A percentile compares a stretch with the other conserved stretches of the same genome.
Conservation (phyloP, 2,113 vertebrate species). For the Caretta caretta region DNA sequence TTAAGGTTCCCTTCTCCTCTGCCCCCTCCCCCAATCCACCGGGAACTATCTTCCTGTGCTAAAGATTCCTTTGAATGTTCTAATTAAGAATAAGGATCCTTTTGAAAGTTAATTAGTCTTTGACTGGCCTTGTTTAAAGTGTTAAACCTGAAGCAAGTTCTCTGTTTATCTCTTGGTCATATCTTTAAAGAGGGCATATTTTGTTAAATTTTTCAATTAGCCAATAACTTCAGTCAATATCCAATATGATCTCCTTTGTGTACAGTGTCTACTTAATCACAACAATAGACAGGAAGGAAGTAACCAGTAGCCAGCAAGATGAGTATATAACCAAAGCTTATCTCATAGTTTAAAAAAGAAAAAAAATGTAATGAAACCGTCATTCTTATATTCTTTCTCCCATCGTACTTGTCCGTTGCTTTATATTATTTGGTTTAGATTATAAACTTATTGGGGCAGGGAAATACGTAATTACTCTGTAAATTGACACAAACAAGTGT, state of each 20-base stretch:
- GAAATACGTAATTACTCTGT: background rate
- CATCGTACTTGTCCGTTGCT: background rate
- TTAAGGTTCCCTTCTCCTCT: slow-evolving; percentile 21
- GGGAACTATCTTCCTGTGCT: slow-evolving; percentile 30
- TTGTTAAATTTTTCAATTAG: slow-evolving; percentile 21
- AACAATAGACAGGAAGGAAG: background rate
- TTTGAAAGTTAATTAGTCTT: slow-evolving; percentile 67
- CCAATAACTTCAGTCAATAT: background rate
- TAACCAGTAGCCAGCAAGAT: background rate
- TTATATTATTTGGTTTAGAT: background rate
- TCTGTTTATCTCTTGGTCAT: slow-evolving; percentile 43
- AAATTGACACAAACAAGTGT: background rate
- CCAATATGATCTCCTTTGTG: background rate
- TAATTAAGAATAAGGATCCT: slow-evolving; percentile 58
- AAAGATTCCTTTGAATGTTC: slow-evolving; percentile 49
- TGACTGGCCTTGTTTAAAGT: slow-evolving; percentile 48
- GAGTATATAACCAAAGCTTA: background rate
- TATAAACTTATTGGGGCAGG: background rate
- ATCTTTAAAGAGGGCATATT: slow-evolving; percentile 18
- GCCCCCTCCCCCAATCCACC: background rate
- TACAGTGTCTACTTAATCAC: background rate
- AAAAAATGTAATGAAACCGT: background rate
- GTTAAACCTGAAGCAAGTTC: slow-evolving; percentile 58
- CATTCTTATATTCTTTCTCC: background rate
- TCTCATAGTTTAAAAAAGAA: background rate